phyloP scores from a whole-genome alignment of 2,797 vertebrate genomes.

The Sylvilagus floridanus region DNA sequence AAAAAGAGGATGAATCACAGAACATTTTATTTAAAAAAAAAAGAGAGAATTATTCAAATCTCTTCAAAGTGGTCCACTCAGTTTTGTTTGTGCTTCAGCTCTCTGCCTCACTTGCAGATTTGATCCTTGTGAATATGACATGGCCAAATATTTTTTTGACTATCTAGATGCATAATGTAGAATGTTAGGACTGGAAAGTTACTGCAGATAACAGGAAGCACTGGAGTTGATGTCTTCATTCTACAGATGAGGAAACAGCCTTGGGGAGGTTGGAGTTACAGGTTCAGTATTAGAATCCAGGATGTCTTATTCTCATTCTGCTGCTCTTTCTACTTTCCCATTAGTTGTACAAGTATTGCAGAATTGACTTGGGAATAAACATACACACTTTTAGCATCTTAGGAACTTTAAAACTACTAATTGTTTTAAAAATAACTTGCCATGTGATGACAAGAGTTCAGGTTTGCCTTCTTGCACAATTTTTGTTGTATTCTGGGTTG shows the following conservation, averaged over 20 bases:
- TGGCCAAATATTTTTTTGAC: not conserved
- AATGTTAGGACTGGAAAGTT: not conserved
- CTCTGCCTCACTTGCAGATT: not conserved
- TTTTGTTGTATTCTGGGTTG: constrained; percentile 28
- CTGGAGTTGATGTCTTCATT: not conserved
- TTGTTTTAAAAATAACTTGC: constrained; percentile 69
- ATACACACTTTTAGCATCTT: not conserved
- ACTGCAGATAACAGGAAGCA: not conserved
- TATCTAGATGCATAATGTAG: not conserved
- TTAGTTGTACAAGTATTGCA: not conserved
- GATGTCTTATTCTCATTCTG: not conserved
- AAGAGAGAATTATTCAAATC: not conserved
- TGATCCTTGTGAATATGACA: not conserved
- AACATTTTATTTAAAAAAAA: no score
- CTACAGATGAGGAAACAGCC: not conserved
- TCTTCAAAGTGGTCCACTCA: not conserved
- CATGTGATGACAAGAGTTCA: constrained; percentile 37
- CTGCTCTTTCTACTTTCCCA: no score
- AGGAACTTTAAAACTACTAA: constrained; percentile 56
- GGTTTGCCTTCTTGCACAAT: constrained; percentile 12
- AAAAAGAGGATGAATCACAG: no score
- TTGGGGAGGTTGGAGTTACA: not conserved
- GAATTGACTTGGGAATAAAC: not conserved
- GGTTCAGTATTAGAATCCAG: not conserved
- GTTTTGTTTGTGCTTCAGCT: not conserved